Base-by-base conservation (phyloP, 1,140 invertebrate genomes). In the Drosophila elegans region DNA sequence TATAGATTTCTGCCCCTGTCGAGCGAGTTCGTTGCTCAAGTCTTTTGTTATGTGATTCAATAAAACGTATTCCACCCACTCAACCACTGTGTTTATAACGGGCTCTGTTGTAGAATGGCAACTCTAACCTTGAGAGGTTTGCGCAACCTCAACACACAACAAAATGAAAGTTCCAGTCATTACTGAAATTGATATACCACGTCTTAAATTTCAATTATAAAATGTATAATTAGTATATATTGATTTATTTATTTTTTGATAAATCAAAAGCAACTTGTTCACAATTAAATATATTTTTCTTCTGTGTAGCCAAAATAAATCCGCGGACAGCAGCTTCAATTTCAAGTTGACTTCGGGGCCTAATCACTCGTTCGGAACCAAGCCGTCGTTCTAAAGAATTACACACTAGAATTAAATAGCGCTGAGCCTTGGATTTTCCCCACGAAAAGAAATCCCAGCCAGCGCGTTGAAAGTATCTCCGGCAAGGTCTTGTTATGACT, bases 21-120 rank as follows among this genome's bases (percentile, higher is more conserved):
- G 29, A 73, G 56, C 61, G 16, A 78, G 48, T 86, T 77, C 56
- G 61, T 53, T 74, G 67, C 76, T 82, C 62, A 60, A 71, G 42
- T 67, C 56, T 72, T 39, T 74, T 66, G 51, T 64, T 75, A 48
- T 76, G 79, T 64, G 54, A 62, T 74, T 59, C 27, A 85, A 86
- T 80, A 77, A 82, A 76, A 52, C 42, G 34, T 56, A 21, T 51
- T 16, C 32, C 39, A 72, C 38, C 68, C 68, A 71, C 29, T 21
- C 32, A 29, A 29, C 16, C n/a, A 41, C 13, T 38, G 45, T 4
- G 32, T 52, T 67, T 53, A 3, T 25, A 67, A 67, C 61, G 45
- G 45, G 16, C 36, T 67, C 32, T 21, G 38, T 25, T 32, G 44
- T 71, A 69, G 64, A 71, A 69, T 69, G 64, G 51, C 64, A n/a